Conservation (phyloP, 2,797 vertebrate species). For the Rhynchotus rufescens region DNA sequence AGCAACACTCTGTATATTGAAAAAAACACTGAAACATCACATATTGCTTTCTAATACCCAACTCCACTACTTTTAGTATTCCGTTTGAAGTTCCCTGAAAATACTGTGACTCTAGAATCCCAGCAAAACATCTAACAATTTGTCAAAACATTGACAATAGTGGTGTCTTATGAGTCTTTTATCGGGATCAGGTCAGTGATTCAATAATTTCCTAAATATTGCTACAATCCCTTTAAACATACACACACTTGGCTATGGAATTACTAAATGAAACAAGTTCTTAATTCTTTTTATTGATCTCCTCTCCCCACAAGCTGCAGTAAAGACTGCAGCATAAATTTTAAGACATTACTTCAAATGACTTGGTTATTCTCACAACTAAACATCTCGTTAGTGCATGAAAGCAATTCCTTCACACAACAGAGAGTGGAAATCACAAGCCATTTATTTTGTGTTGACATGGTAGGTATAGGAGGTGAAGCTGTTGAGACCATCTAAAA, state of each 20-base stretch:
- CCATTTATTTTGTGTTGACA: background rate
- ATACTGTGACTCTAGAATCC: background rate
- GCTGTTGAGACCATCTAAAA: background rate
- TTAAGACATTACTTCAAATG: slow-evolving; percentile 9
- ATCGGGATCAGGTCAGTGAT: background rate
- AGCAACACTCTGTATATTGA: background rate
- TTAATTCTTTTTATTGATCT: background rate
- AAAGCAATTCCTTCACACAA: background rate
- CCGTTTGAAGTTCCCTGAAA: background rate
- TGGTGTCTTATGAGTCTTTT: background rate
- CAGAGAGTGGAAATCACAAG: background rate
- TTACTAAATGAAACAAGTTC: slow-evolving; percentile 16
- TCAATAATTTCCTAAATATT: slow-evolving; percentile 30
- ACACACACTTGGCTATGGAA: background rate
- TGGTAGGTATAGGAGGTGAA: background rate
- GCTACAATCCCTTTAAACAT: background rate
- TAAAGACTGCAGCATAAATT: background rate
- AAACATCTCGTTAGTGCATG: background rate
- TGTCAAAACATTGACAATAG: background rate
- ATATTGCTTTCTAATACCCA: background rate
- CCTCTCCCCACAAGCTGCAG: background rate
- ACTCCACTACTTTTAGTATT: background rate
- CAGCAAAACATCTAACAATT: background rate
- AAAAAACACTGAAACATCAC: slow-evolving; percentile 1
- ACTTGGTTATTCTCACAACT: slow-evolving; percentile 4